phyloP scores from a whole-genome alignment of 2,113 vertebrate genomes.

The Peromyscus californicus region DNA sequence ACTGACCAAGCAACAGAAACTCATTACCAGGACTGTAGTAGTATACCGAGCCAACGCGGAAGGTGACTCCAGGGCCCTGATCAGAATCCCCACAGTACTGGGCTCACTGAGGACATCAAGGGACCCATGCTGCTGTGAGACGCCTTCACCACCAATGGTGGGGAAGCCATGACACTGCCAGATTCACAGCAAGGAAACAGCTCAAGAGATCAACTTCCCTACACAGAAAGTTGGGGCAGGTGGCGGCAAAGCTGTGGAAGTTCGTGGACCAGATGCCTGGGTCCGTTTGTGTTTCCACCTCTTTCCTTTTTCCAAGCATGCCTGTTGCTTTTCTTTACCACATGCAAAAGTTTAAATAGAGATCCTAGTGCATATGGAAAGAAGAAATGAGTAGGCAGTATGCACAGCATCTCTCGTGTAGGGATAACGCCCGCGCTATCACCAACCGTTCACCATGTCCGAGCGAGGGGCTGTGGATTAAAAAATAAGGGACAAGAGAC shows the following conservation, averaged over 20 bases:
- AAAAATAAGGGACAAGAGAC: no score
- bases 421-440: no score
- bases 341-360: background rate
- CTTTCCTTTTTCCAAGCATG: background rate
- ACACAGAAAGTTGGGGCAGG: background rate
- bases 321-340: background rate
- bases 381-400: background rate
- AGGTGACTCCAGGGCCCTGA: no score
- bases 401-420: background rate
- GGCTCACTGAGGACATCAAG: background rate
- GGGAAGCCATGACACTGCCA: background rate
- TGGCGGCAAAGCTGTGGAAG: background rate
- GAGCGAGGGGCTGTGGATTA: no score
- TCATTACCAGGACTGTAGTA: background rate
- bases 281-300: background rate
- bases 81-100: background rate
- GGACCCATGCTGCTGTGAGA: background rate
- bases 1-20: background rate
- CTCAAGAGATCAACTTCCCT: background rate
- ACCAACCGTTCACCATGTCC: no score
- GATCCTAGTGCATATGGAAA: slow-evolving; percentile 10
- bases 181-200: background rate
- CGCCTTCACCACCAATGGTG: background rate
- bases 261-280: background rate
- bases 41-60: no score